Base-by-base conservation (phyloP, 1,140 invertebrate genomes). In the Diploscapter pachys region DNA sequence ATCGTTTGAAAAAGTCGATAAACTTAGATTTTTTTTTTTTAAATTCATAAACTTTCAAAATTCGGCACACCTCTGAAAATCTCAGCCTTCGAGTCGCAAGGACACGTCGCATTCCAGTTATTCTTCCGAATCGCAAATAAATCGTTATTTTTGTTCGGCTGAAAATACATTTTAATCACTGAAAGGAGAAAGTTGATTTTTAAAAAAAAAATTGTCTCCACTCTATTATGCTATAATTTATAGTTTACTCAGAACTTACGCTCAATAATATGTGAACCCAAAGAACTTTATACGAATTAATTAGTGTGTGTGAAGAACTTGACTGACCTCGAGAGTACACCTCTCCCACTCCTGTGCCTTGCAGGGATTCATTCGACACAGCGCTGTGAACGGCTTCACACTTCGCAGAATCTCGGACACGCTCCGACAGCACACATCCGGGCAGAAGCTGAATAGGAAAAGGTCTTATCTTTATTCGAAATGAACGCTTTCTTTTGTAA, bases 31-130 rank as follows among this genome's bases (percentile, higher is more conserved):
- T n/a, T 59, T 59, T n/a, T 59, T 59, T 59, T 31, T 59, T 31
- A 31, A 59, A 31, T 11, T 31, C 9, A 59, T 59, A 31, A 59
- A 11, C 57, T 59, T 54, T 54, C 50, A 55, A 63, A n/a, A 56
- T 63, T 69, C 73, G 63, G 56, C 73, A 74, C 31, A 68, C 8
- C 50, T 65, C 64, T 63, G 56, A 68, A 6, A 68, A 9, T 52
- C 66, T 55, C 6, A n/a, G 9, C 5, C 66, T 31, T 31, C 31
- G 31, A 31, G 31, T 31, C 66, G 51, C 66, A 68, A 5, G 66
- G 66, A 68, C 66, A 68, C n/a, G 52, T 68, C 5, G 56, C 52
- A 48, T 68, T 68, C 66, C 66, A 68, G 52, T 68, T 68, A 53
- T 68, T 68, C 31, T 51, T 9, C 51, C 52, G 9, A n/a, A 52